Base-by-base conservation (phyloP, 2,888 invertebrate genomes). In the Palloptera scutellata region DNA sequence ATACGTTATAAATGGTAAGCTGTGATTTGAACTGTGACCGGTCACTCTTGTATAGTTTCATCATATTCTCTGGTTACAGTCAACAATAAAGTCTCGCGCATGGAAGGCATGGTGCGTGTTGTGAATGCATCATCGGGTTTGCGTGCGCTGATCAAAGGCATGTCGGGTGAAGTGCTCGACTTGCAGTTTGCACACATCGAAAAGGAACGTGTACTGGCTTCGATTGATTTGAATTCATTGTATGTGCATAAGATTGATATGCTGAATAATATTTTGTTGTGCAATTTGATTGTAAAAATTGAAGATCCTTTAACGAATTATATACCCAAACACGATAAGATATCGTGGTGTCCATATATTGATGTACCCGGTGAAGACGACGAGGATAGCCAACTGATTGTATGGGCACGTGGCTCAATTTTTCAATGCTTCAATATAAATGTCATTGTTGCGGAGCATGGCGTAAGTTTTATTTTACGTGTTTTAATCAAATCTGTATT, bases 301-400 rank as follows among this genome's bases (percentile, higher is more conserved):
- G 84, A 84, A 65, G 85, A 85, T 77, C 84, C 84, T 1, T 70
- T 85, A 42, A 61, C 70, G 10, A 82, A 80, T 68, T 83, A 85
- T 77, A 72, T 85, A 0, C 87, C 87, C 43, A 87, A 86, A 69
- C 87, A 86, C 78, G 90, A 91, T 75, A 87, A 94, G 73, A 91
- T 97, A 54, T 92, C 96, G 77, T 97, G 97, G 97, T 97, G 97
- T 81, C 96, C 96, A 0, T 97, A 91, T 86, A 77, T 82, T 19
- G 76, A 75, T 53, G 73, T 72, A 48, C 70, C 76, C n/a, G 75
- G 69, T 17, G 86, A 85, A 53, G 85, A 85, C 62, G 86, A 86
- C 52, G 90, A 89, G 70, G 90, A 89, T 8, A 91, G 92, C 30
- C 91, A 92, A 78, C 87, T 95, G 76, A 87, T 97, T 77, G 92